Base-by-base conservation (phyloP, 2,113 vertebrate genomes). In the Zosterops japonicus region DNA sequence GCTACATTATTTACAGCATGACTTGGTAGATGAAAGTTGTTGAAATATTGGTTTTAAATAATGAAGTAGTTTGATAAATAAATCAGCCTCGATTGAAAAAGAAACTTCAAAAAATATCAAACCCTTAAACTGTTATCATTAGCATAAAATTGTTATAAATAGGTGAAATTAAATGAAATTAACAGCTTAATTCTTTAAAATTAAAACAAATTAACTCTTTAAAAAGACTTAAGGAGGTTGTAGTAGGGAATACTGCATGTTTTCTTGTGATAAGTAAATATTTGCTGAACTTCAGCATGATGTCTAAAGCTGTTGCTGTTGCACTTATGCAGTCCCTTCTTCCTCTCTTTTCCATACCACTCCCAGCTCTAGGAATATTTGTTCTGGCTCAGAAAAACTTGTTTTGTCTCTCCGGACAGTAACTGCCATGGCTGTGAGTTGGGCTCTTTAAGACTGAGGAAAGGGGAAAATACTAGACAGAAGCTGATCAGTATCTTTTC, bases 311-410 rank as follows among this genome's bases (percentile, higher is more conserved):
- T 68, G 20, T 59, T 89, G 52, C 29, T 52, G 17, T 67, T 70
- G 20, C 12, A 5, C 1, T 83, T 68, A 4, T 0, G 0, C 56
- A 20, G 15, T 47, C 11, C 23, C 10, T 50, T 16, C 23, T 79
- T 76, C 41, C 9, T 77, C 16, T 44, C 12, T 65, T 65, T 65
- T 57, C 23, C 14, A 87, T 47, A 46, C 6, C 7, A 5, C 12
- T 59, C 12, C 14, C 16, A 67, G 46, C 47, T 87, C 60, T 22
- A 57, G 52, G 17, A 47, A 35, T 67, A 27, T 27, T 28, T 21
- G 6, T 56, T 60, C 44, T 53, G 31, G 21, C 17, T 81, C 41
- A 55, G 29, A 31, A 83, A 76, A 49, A 5, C 17, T 35, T 27
- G 1, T 31, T 60, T 57, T 68, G 11, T 41, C 55, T 67, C 56